phyloP scores from a whole-genome alignment of 2,888 invertebrate genomes.

The Brenthis hecate region DNA sequence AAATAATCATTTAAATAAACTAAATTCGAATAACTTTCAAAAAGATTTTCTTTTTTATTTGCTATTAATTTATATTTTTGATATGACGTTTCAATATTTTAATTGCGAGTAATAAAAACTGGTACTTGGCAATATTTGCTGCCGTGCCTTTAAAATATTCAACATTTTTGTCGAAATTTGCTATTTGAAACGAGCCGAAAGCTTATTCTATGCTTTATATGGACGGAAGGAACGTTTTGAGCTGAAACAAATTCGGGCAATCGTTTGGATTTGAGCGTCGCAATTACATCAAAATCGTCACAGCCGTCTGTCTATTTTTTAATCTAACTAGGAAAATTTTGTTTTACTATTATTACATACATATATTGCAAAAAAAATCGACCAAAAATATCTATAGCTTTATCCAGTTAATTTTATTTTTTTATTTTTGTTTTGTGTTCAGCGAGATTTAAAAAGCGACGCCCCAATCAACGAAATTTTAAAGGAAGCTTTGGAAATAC shows the following conservation, averaged over 20 bases:
- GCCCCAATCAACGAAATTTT: slow-evolving; percentile 54
- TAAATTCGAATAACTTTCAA: too few relatives aligned
- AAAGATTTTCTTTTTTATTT: too few relatives aligned
- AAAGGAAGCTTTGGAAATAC: slow-evolving; percentile 54
- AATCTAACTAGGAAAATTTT: too few relatives aligned
- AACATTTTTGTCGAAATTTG: slow-evolving; percentile 30
- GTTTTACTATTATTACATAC: too few relatives aligned
- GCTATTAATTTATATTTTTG: not conserved
- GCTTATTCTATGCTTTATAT: slow-evolving; percentile 70
- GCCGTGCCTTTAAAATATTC: slow-evolving; percentile 17
- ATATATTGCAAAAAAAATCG: not conserved
- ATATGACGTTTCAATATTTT: slow-evolving; percentile 6
- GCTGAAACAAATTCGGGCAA: slow-evolving; percentile 57
- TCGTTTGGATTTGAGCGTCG: slow-evolving; percentile 54
- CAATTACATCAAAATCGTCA: slow-evolving; percentile 7
- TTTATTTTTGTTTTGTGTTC: too few relatives aligned
- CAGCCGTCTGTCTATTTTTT: not conserved
- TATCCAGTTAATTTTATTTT: too few relatives aligned
- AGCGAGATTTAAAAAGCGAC: slow-evolving; percentile 46
- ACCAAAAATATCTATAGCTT: too few relatives aligned
- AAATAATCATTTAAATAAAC: slow-evolving; percentile 10
- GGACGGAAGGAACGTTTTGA: slow-evolving; percentile 79
- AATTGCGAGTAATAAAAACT: not conserved
- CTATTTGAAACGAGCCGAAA: slow-evolving; percentile 56
- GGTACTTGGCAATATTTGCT: slow-evolving; percentile 6